Base-by-base conservation (phyloP, 2,797 vertebrate species). In the Novumbra hubbsi region DNA sequence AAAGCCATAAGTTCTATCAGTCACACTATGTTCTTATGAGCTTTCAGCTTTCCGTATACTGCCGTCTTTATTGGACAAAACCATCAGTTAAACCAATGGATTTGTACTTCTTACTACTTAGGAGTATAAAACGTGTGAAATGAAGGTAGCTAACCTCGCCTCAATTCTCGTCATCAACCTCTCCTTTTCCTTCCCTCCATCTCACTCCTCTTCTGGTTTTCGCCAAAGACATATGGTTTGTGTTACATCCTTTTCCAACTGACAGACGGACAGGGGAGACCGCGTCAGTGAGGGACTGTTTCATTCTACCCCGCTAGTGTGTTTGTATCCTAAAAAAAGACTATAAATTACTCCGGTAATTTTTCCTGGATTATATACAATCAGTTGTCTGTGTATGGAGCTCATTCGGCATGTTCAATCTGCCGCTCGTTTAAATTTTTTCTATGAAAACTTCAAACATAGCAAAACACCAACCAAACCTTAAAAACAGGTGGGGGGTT, bases 191-290 rank as follows among this genome's bases (percentile, higher is more conserved):
- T 52, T 8, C 5, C 19, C 19, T 6, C 21, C 27, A 3, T 64
- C 14, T 75, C 74, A 73, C 78, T 64, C 74, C 71, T 82, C 78
- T 76, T 48, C 78, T 82, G 62, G 68, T 86, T 84, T 75, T 75
- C 62, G 63, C 70, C 84, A 86, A 91, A 72, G 82, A 92, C 92
- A 93, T 87, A 87, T 93, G 93, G 89, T 92, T 87, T 80, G 83
- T 80, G 88, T 93, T 90, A 90, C 83, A 88, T 75, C 41, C 81
- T 84, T 86, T 87, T 81, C 83, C 83, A 77, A 82, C 77, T 79
- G 75, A 83, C 70, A 7, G 52, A 71, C n/a, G 14, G n/a, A 41
- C 66, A 15, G 66, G 38, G 66, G 45, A 28, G 45, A 27, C 7
- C 24, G 3, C 4, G 27, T 70, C 68, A 3, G 17, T 55, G 30